Evolutionary conservation across 2,113 vertebrate genomes (phyloP).

Genomic region (Pollachius pollachius): DNA sequence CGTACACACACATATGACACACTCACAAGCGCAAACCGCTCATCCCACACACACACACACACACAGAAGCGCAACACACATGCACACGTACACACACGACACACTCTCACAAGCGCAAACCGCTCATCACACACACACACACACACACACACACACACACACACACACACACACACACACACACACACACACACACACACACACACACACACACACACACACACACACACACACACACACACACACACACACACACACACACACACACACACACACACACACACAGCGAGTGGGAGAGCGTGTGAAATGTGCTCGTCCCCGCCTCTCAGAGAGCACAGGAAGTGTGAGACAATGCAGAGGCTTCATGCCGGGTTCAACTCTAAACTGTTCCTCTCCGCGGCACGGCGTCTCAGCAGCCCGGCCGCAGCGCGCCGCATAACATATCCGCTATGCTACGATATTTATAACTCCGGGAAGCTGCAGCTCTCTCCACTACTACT

Average conservation of each 20-base stretch:
- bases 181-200: background rate
- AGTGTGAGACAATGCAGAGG: slow-evolving; percentile 77
- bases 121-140: background rate
- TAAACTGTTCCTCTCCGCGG: slow-evolving; percentile 56
- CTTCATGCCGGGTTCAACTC: slow-evolving; percentile 71
- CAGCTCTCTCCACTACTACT: slow-evolving; percentile 27
- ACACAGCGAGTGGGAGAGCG: slow-evolving; percentile 62
- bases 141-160: background rate
- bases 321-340: slow-evolving; percentile 79
- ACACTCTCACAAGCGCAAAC: slow-evolving; percentile 2
- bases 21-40: background rate
- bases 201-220: background rate
- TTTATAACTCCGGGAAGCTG: slow-evolving; percentile 71
- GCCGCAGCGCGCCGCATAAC: slow-evolving; percentile 23
- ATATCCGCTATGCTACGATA: slow-evolving; percentile 62
- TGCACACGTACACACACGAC: background rate
- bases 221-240: slow-evolving; percentile 8
- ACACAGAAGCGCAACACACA: background rate
- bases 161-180: background rate
- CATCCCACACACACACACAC: background rate
- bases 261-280: slow-evolving; percentile 19
- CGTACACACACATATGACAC: background rate
- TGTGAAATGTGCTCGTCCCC: slow-evolving; percentile 71
- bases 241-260: background rate
- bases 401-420: slow-evolving; percentile 48